A percentile compares a stretch with the other conserved stretches of the same genome.
These are phyloP conservation scores for Eueremaeus valkanovi DNA, from an alignment of 2,888 invertebrate genomes.

Conservation along the genomic window DNA sequence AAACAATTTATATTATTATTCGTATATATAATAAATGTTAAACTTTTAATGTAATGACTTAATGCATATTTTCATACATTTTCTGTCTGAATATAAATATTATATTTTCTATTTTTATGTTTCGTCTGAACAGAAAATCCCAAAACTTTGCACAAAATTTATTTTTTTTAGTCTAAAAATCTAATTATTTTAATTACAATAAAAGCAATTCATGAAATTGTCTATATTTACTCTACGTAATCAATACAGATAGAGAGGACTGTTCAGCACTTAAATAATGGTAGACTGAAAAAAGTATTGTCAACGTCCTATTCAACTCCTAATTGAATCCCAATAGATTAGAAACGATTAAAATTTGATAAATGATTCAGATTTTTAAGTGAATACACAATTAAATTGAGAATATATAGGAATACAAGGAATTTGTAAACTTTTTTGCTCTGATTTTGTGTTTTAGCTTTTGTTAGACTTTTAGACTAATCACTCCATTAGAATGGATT, in stretches of 20 bases:
- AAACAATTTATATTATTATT: no score
- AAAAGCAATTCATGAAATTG: not conserved
- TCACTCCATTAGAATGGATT: no score
- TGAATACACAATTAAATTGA: not conserved
- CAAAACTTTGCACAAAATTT: not conserved
- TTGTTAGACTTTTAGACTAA: no score
- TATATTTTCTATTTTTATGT: not conserved
- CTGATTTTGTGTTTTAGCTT: not conserved
- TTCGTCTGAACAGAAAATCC: not conserved
- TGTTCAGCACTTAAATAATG: slow-evolving; percentile 16
- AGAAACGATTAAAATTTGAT: slow-evolving; percentile 29
- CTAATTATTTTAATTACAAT: slow-evolving; percentile 23
- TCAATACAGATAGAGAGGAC: not conserved
- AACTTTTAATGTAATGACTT: not conserved
- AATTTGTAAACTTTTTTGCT: no score
- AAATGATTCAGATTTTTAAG: not conserved
- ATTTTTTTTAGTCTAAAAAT: not conserved
- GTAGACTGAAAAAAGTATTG: not conserved
- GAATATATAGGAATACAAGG: no score
- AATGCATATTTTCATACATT: not conserved
- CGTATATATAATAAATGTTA: not conserved
- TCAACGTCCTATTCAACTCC: not conserved
- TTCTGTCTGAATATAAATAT: not conserved
- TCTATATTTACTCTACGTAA: not conserved
- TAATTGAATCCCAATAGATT: slow-evolving; percentile 30